Evolutionary conservation across 2,888 invertebrate species (phyloP).

Genomic region (Nebria salina): DNA sequence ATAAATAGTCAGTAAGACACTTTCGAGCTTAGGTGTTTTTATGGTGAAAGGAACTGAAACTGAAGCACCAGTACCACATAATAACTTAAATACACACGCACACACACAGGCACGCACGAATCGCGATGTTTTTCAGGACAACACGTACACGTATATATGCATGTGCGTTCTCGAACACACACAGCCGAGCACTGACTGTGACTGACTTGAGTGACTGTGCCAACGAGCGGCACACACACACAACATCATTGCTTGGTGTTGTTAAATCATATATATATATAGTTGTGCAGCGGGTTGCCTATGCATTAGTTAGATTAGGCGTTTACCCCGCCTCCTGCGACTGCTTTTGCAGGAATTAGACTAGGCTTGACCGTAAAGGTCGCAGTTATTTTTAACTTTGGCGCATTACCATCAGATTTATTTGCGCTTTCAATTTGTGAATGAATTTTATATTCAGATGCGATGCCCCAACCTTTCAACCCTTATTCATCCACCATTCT

Average conservation of each 20-base stretch:
- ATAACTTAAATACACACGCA: no score
- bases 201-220: no score
- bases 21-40: no score
- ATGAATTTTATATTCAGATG: neutral
- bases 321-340: neutral
- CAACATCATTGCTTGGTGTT: neutral
- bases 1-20: neutral
- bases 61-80: no score
- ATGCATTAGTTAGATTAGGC: constrained; percentile 38
- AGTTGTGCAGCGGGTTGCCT: constrained; percentile 18
- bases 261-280: neutral
- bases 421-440: constrained; percentile 6
- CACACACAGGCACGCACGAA: no score
- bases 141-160: no score
- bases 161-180: no score
- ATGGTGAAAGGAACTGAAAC: no score
- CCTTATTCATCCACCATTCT: neutral
- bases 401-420: constrained; percentile 21
- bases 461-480: neutral
- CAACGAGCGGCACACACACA: no score
- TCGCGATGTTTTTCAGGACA: no score
- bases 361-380: constrained; percentile 26
- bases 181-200: no score
- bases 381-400: constrained; percentile 33
- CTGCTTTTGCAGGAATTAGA: neutral